These are phyloP conservation scores for Reticulitermes lucifugus DNA, from an alignment of 2,888 invertebrate genomes.

Conservation along the genomic window DNA sequence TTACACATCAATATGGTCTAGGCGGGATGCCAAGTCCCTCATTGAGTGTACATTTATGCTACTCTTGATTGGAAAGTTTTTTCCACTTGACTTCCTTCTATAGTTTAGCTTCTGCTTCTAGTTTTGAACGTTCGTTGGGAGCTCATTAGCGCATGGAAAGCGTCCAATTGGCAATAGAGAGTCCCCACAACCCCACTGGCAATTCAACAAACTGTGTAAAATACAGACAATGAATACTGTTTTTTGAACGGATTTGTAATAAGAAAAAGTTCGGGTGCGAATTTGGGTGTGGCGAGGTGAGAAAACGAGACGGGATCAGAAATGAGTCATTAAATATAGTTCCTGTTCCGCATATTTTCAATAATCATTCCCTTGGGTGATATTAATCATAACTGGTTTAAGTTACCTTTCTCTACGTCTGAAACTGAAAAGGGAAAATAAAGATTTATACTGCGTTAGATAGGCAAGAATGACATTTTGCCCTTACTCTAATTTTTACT, in stretches of 20 bases:
- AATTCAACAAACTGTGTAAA: not conserved
- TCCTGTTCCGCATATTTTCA: too few relatives aligned
- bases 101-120: conserved; percentile 26
- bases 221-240: not conserved
- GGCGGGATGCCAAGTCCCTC: not conserved
- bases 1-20: not conserved
- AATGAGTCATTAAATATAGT: too few relatives aligned
- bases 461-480: too few relatives aligned
- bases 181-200: not conserved
- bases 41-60: conserved; percentile 1
- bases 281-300: not conserved
- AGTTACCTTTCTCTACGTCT: too few relatives aligned
- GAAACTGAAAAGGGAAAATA: too few relatives aligned
- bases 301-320: too few relatives aligned
- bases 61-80: conserved; percentile 16
- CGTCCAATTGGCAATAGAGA: conserved; percentile 49
- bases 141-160: conserved; percentile 50
- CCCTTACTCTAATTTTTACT: too few relatives aligned
- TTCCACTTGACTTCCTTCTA: conserved; percentile 4
- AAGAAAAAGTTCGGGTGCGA: not conserved
- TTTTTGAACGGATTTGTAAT: not conserved
- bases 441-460: too few relatives aligned
- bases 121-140: not conserved
- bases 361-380: too few relatives aligned
- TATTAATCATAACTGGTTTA: too few relatives aligned